Base-by-base conservation (phyloP, 1,140 invertebrate genomes). In the Micrasema longulum region DNA sequence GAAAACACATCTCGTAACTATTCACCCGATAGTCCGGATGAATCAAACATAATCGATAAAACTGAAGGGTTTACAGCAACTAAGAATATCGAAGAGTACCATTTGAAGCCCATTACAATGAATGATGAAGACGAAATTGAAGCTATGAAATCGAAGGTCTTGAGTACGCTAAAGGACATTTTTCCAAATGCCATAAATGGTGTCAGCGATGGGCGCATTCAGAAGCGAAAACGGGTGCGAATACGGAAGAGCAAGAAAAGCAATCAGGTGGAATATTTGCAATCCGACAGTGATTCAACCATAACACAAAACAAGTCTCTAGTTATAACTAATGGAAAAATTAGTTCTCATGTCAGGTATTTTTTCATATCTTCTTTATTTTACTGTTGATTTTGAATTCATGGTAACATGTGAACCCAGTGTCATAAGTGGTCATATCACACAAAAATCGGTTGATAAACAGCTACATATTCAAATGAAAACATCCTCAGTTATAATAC, bases 181-280 rank as follows among this genome's bases (percentile, higher is more conserved):
- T 60, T 64, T 36, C 65, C 57, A 6, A 53, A 47, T 14, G 68
- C 64, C 45, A 62, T 55, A 7, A 76, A 67, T 53, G 71, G 69
- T 10, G 57, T 73, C n/a, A 76, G 71, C 47, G 71, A 73, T 72
- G 74, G 74, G 0, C 74, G 74, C 11, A 73, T 76, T 6, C 73
- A 69, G 35, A 76, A 76, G 23, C 57, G 74, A 71, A 76, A 73
- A 60, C 55, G 74, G 52, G 35, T 76, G 11, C 41, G 74, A 43
- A 70, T 73, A 11, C 67, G 74, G 35, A 76, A 73, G 50, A 73
- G 65, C n/a, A 73, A 73, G 23, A 76, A 76, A 41, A 76, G 66
- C 31, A 76, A 63, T 22, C 53, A 66, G 43, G 68, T 69, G 4
- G 65, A 71, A 35, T 64, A 45, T 47, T 47, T 45, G 11, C 35